A percentile compares a stretch with the other conserved stretches of the same genome.
Evolutionary conservation across 2,113 vertebrate genomes (phyloP).

Genomic region (Microcebus jonahi): DNA sequence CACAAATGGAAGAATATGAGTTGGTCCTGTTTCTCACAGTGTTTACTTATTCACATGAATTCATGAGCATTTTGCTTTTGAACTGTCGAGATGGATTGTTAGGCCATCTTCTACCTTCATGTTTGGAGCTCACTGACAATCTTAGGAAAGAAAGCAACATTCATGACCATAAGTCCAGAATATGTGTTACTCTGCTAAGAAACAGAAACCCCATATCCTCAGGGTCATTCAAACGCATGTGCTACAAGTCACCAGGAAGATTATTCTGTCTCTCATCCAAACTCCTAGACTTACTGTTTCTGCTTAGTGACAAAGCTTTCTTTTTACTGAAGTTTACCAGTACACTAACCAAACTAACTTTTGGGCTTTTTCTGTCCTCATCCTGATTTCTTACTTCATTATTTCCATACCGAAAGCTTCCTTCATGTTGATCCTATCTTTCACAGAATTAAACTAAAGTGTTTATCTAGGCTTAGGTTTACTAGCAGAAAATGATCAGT

Average conservation of each 20-base stretch:
- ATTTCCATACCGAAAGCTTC: not conserved
- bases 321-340: no score
- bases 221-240: not conserved
- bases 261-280: not conserved
- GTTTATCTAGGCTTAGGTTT: not conserved
- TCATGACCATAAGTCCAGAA: not conserved
- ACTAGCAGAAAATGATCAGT: not conserved
- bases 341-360: no score
- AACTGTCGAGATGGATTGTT: not conserved
- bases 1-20: no score
- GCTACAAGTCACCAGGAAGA: fast-evolving
- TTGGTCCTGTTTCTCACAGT: not conserved
- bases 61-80: not conserved
- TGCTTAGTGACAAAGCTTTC: not conserved
- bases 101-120: not conserved
- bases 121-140: not conserved
- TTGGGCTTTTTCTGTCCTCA: not conserved
- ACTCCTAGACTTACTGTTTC: not conserved
- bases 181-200: not conserved
- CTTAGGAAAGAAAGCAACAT: not conserved
- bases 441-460: not conserved
- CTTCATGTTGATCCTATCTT: not conserved
- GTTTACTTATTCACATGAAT: not conserved
- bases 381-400: not conserved
- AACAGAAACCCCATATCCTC: not conserved